Evolutionary conservation across 53 echinoderm and acorn worm genomes (phyloP).

Genomic region (Arbacia lixula): DNA sequence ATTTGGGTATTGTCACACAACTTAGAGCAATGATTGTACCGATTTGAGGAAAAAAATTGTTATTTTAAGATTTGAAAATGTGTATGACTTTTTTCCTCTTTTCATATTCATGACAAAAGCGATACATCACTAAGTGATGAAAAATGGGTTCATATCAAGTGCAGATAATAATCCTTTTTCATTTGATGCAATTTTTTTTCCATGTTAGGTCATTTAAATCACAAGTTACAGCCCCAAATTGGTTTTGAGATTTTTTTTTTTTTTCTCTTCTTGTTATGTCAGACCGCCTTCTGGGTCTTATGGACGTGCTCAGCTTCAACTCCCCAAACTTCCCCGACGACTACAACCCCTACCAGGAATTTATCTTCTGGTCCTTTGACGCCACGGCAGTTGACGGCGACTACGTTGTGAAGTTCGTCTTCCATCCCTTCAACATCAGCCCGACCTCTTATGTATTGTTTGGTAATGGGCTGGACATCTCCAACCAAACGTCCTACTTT

Average conservation of each 20-base stretch:
- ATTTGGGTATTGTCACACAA: too few relatives aligned
- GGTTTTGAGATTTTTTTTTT: neutral
- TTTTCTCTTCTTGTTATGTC: neutral
- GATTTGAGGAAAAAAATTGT: too few relatives aligned
- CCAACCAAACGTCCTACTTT: slow-evolving; percentile 6
- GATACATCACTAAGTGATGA: too few relatives aligned
- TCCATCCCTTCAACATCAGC: slow-evolving; percentile 39
- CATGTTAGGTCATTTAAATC: too few relatives aligned
- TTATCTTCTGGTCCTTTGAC: slow-evolving; percentile 20
- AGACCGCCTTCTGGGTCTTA: neutral
- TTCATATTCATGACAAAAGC: too few relatives aligned
- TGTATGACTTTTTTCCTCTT: too few relatives aligned
- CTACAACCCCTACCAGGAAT: neutral
- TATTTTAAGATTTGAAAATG: too few relatives aligned
- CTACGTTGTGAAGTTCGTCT: slow-evolving; percentile 18
- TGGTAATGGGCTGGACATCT: slow-evolving; percentile 20
- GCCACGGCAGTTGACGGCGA: slow-evolving; percentile 10
- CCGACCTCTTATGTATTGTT: neutral
- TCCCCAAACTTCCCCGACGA: slow-evolving; percentile 11
- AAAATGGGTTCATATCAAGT: too few relatives aligned
- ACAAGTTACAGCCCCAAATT: too few relatives aligned
- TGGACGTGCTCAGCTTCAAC: neutral
- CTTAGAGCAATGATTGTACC: too few relatives aligned
- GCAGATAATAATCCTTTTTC: too few relatives aligned
- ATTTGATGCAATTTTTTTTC: too few relatives aligned